Base-by-base conservation (phyloP, 2,888 invertebrate genomes). In the Hymenopus coronatus region DNA sequence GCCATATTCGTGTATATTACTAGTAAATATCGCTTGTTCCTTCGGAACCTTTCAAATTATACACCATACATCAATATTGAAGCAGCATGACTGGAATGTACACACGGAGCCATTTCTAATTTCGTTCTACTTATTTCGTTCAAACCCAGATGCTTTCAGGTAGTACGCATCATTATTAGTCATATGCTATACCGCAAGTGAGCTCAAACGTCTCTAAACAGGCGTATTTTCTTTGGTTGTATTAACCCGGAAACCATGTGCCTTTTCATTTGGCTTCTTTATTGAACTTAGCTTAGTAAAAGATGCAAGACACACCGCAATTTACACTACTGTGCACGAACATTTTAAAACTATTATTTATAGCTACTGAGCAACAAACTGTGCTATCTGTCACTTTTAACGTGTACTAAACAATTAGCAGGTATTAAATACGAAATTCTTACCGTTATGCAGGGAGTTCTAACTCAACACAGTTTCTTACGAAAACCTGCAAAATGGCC, bases 401-500 rank as follows among this genome's bases (percentile, higher is more conserved):
- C 2, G 85, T 27, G 14, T 28, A 33, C 81, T 85, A 20, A 30
- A 25, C n/a, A 40, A 30, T 27, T 20, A 46, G 7, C 14, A 81
- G 84, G 12, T 84, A 83, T 46, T 86, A 82, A 90, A 84, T 20
- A 84, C 85, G 70, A 27, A 82, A 88, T 88, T 86, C 95, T 95
- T 95, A 95, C 95, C 95, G 94, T 94, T 94, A 93, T 93, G 93
- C 94, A 94, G 94, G 94, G 94, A 94, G 94, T 91, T 93, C 93
- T 93, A 94, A 94, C 94, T 94, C 94, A 94, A 94, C 94, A 94
- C 94, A 94, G 95, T 94, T 95, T 95, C 95, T 94, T 94, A 94
- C 94, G 94, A 94, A 95, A 94, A 95, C 95, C 93, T 94, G 94
- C 94, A 95, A 95, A 95, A 95, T 95, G 95, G 95, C 95, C 94